phyloP scores from a whole-genome alignment of 2,888 invertebrate species.

The Eudasyphora cyanicolor region DNA sequence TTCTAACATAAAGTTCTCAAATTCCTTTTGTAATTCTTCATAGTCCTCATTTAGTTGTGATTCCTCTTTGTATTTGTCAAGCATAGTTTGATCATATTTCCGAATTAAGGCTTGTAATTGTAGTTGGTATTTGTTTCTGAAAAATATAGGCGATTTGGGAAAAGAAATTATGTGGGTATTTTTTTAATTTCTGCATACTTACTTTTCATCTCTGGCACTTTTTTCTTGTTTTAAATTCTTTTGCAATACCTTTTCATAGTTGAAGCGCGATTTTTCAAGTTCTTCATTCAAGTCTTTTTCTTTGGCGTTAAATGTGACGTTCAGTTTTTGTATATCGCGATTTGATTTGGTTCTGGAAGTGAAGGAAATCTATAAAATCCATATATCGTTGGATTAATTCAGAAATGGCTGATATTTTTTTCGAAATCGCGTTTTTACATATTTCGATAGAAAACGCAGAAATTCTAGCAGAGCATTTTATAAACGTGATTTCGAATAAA shows the following conservation, averaged over 20 bases:
- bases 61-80: slow-evolving; percentile 44
- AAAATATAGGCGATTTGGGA: too few relatives aligned
- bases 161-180: neutral
- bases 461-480: too few relatives aligned
- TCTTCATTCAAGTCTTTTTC: slow-evolving; percentile 70
- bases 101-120: slow-evolving; percentile 36
- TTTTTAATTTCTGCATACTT: slow-evolving; percentile 40
- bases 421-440: too few relatives aligned
- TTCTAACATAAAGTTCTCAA: slow-evolving; percentile 36
- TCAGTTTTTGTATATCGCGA: slow-evolving; percentile 67
- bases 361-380: neutral
- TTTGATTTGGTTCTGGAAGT: slow-evolving; percentile 69
- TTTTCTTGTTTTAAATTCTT: slow-evolving; percentile 69
- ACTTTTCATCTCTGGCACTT: slow-evolving; percentile 74
- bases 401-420: neutral
- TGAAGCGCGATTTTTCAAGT: slow-evolving; percentile 63
- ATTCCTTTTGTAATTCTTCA: slow-evolving; percentile 27
- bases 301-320: slow-evolving; percentile 65
- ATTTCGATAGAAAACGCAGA: too few relatives aligned
- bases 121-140: slow-evolving; percentile 51
- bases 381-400: neutral
- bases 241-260: slow-evolving; percentile 67
- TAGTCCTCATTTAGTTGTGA: slow-evolving; percentile 21
- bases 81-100: slow-evolving; percentile 49
- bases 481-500: too few relatives aligned